These are phyloP conservation scores for Drosophila pectinifera DNA, from an alignment of 1,140 invertebrate genomes.

Conservation along the genomic window DNA sequence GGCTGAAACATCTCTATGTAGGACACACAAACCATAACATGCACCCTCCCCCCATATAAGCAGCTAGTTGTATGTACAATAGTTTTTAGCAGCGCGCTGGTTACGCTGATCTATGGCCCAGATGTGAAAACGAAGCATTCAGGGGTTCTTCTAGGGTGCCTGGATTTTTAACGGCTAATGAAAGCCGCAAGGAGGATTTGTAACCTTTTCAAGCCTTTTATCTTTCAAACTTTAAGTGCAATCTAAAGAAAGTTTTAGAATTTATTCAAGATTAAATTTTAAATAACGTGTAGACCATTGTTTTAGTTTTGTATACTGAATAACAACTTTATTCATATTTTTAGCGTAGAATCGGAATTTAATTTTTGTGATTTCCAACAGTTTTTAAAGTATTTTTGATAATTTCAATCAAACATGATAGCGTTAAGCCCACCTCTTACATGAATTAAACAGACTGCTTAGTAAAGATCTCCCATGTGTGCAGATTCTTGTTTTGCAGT, in stretches of 20 bases:
- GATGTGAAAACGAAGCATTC: slow-evolving; percentile 7
- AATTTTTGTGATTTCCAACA: too few relatives aligned
- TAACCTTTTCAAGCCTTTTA: background rate
- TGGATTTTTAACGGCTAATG: background rate
- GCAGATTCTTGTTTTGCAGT: background rate
- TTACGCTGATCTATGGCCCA: slow-evolving; percentile 48
- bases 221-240: slow-evolving; percentile 1
- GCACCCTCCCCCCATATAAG: slow-evolving; percentile 51
- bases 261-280: background rate
- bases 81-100: slow-evolving; percentile 69
- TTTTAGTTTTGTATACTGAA: background rate
- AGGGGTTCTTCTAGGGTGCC: slow-evolving; percentile 17
- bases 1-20: slow-evolving; percentile 33
- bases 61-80: slow-evolving; percentile 72
- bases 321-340: slow-evolving; percentile 1
- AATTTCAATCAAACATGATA: background rate
- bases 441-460: background rate
- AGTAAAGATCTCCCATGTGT: too few relatives aligned
- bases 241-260: background rate
- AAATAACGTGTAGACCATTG: background rate
- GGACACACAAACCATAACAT: slow-evolving; percentile 25
- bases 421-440: background rate
- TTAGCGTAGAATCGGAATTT: background rate
- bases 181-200: background rate
- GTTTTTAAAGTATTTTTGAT: background rate